A percentile compares a stretch with the other conserved stretches of the same genome.
Evolutionary conservation across 2,888 invertebrate genomes (phyloP).

Genomic region (Ichneumon xanthorius): DNA sequence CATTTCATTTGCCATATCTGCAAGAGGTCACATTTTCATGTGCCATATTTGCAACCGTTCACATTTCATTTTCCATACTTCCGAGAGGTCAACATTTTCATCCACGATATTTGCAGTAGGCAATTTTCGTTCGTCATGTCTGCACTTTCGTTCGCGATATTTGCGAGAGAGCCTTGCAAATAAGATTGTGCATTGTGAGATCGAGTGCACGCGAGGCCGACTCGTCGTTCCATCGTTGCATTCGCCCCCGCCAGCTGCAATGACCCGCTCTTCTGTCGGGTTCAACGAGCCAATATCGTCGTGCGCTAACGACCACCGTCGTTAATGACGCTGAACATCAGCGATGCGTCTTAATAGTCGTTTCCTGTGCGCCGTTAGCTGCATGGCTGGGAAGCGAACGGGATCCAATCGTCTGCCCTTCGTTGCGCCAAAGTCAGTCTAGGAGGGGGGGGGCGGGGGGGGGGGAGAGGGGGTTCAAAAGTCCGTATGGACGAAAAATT

Average conservation of each 20-base stretch:
- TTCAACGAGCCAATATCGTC: constrained; percentile 57
- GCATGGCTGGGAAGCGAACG: background rate
- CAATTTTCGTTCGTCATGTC: too few relatives aligned
- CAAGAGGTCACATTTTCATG: too few relatives aligned
- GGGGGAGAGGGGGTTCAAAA: background rate
- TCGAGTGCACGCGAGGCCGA: background rate
- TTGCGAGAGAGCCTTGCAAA: too few relatives aligned
- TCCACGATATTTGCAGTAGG: too few relatives aligned
- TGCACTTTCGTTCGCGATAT: too few relatives aligned
- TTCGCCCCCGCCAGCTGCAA: constrained; percentile 1
- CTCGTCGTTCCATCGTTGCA: constrained; percentile 9
- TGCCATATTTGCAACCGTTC: too few relatives aligned
- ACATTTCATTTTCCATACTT: too few relatives aligned
- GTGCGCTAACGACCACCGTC: constrained; percentile 49
- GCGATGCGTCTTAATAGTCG: constrained; percentile 48
- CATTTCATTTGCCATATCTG: too few relatives aligned
- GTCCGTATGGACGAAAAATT: background rate
- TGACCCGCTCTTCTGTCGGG: constrained; percentile 20
- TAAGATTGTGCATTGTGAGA: background rate
- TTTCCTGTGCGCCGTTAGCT: constrained; percentile 22
- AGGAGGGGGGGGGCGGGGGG: too few relatives aligned
- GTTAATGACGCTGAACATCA: constrained; percentile 59
- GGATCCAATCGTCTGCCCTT: background rate
- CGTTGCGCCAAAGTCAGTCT: background rate
- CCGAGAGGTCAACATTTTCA: too few relatives aligned